phyloP scores from a whole-genome alignment of 2,797 vertebrate genomes.

The Tragelaphus eurycerus region DNA sequence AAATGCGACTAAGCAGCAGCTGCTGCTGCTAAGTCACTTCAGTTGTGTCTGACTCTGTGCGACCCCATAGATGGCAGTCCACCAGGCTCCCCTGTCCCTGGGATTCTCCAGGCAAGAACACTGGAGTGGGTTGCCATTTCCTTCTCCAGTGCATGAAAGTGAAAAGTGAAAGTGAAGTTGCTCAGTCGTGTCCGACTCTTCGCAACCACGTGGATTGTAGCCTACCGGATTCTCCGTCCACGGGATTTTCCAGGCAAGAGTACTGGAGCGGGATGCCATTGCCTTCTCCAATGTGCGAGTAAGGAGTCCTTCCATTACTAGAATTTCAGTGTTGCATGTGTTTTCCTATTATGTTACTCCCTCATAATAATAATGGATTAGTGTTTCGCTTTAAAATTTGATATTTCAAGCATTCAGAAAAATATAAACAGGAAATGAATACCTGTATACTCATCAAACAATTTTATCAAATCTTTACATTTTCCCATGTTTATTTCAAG shows the following conservation, averaged over 20 bases:
- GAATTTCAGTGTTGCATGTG: background rate
- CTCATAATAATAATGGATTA: background rate
- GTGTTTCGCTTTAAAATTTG: background rate
- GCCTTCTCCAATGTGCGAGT: background rate
- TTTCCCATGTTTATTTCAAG: background rate
- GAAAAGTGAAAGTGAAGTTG: background rate
- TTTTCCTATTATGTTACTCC: background rate
- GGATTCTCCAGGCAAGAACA: background rate
- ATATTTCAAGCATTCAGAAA: background rate
- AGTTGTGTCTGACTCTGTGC: background rate
- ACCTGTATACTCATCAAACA: background rate
- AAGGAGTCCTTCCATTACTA: background rate
- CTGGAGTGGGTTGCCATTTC: background rate
- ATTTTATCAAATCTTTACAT: background rate
- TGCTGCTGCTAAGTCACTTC: background rate
- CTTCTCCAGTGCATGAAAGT: background rate
- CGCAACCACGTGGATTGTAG: background rate
- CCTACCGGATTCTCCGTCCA: background rate
- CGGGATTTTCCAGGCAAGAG: background rate
- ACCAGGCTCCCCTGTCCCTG: fast-evolving
- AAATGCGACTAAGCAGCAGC: background rate
- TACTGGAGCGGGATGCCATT: background rate
- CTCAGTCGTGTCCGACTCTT: fast-evolving
- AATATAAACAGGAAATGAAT: background rate
- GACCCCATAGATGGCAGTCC: fast-evolving